Base-by-base conservation (phyloP, 2,888 invertebrate genomes). In the Netelia virgata region DNA sequence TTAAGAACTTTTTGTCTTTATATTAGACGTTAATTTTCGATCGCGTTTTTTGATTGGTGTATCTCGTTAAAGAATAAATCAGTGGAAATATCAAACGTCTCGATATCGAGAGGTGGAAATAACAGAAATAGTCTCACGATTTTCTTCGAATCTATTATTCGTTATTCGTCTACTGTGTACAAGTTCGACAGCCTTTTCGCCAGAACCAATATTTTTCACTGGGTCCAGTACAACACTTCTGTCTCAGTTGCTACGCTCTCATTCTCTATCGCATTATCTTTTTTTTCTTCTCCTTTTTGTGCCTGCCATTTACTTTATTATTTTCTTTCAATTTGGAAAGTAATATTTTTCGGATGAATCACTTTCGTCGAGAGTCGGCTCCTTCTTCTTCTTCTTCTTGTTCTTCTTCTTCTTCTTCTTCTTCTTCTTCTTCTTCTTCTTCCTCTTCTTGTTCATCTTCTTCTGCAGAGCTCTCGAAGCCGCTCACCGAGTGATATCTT, bases 401-500 rank as follows among this genome's bases (percentile, higher is more conserved):
- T 75, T n/a, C 53, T 28, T 64, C 28, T 43, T 53, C 50, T 47
- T 76, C 64, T 11, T 28, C 61, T 14, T 61, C 68, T 53, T 57
- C 59, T 63, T 9, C 83, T 76, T 64, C 61, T 14, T 55, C 68
- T 53, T 57, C 68, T 63, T 10, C 83, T 74, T 64, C 41, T 50
- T 10, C 83, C 73, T 55, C 41, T 50, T 53, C 41, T 47, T 73
- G 20, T 75, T 20, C 55, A 16, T 66, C 36, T 47, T 55, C 53
- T 50, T 76, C 66, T 6, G 16, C 18, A 23, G 11, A 53, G 70
- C 82, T 64, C 77, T 63, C 75, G 41, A 69, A 72, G 77, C 43
- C 79, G 83, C 86, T 87, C 81, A 86, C 83, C 82, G 83, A 83
- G 77, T 77, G 81, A 83, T 83, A 84, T 83, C 79, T 83, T 84